Evolutionary conservation across 1,140 invertebrate genomes (phyloP), one percentile per base, ranked within the genome.

Genomic region (Tenebrio molitor): DNA sequence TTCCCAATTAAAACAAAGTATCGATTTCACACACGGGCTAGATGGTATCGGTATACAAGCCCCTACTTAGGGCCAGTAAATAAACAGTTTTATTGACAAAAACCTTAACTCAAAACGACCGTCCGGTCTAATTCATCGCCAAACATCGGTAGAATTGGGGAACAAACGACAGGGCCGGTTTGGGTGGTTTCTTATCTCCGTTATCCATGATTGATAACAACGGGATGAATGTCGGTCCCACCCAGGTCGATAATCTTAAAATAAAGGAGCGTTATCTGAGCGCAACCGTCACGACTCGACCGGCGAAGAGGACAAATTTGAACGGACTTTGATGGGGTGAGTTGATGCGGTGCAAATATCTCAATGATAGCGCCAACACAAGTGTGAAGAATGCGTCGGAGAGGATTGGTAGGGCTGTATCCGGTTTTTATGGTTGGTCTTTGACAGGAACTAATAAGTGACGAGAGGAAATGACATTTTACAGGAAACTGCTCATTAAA

Each of bases 1-100:
- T 16, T 19, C 17, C 50, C 23, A 58, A 58, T 58, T 58, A 58
- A 58, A 58, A 14, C 6, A 29, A 58, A 25, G 50, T 58, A 58
- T 58, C 50, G 50, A 58, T 58, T 58, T 58, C 50, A 58, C 29
- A 58, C 50, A 14, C 1, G 10, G n/a, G 12, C 36, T 5, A 10
- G 50, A 58, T 58, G n/a, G 50, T 15, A 58, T 58, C 50, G 36
- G 12, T 39, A n/a, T n/a, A 12, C 7, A 29, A 1, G 50, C 23
- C 23, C 23, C 21, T 29, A 14, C 14, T 53, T 64, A 19, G 16
- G 63, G 23, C 23, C 64, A 42, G 34, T 66, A 66, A 66, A 66
- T 66, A 66, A 66, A 42, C 33, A 5, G 58, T 66, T 66, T 66
- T 66, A 44, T 66, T 66, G 64, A 66, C 64, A 66, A 42, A 66